These are phyloP conservation scores for Temnothorax rugatulus DNA, from an alignment of 2,888 invertebrate species.

Conservation along the genomic window DNA sequence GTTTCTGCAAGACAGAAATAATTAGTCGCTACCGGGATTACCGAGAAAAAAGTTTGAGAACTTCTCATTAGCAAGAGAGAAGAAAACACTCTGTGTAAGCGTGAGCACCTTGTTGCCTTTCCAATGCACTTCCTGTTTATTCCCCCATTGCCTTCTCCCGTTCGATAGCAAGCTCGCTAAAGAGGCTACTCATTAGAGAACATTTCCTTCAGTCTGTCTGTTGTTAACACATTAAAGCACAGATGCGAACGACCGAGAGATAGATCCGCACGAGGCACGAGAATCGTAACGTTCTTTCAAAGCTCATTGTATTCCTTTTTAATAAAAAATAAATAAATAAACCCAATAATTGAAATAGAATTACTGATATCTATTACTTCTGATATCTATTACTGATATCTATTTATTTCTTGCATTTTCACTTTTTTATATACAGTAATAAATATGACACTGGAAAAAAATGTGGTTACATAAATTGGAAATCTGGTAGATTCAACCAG, in stretches of 20 bases:
- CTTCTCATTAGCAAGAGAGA: constrained; percentile 63
- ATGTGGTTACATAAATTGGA: not conserved
- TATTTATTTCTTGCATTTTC: not conserved
- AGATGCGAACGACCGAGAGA: not conserved
- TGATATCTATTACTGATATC: not conserved
- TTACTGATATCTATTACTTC: not conserved
- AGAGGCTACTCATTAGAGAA: constrained; percentile 61
- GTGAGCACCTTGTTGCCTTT: constrained; percentile 55
- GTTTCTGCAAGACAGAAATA: constrained; percentile 57
- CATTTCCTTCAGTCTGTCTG: constrained; percentile 47
- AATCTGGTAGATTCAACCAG: not conserved
- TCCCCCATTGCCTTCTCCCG: not conserved
- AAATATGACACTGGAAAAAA: not conserved
- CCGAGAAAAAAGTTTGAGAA: constrained; percentile 50
- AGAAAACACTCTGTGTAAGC: constrained; percentile 32
- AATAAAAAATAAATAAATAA: not conserved
- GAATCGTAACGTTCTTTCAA: not conserved
- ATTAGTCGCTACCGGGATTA: constrained; percentile 55
- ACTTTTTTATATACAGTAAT: not conserved
- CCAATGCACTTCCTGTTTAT: constrained; percentile 30
- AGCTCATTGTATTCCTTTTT: not conserved
- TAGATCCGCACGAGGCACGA: constrained; percentile 17
- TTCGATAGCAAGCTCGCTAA: constrained; percentile 19
- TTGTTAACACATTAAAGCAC: not conserved
- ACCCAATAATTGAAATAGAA: not conserved